phyloP scores from a whole-genome alignment of 2,888 invertebrate species.

The Caenorhabditis wallacei region DNA sequence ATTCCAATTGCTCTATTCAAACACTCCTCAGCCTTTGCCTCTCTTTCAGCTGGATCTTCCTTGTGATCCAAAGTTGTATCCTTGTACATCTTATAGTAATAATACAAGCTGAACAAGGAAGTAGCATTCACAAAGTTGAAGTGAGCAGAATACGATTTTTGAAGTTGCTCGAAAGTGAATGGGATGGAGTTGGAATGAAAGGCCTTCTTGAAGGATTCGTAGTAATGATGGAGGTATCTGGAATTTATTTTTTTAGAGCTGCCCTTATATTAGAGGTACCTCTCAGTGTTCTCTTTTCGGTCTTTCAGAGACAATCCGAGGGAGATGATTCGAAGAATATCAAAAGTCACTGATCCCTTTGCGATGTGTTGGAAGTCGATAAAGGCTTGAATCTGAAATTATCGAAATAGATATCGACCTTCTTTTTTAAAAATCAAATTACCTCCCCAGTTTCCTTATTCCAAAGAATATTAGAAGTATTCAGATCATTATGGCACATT shows the following conservation, averaged over 20 bases:
- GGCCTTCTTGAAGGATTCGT: slow-evolving; percentile 21
- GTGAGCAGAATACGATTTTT: slow-evolving; percentile 35
- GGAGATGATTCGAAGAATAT: slow-evolving; percentile 48
- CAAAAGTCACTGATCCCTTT: slow-evolving; percentile 48
- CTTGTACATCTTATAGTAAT: slow-evolving; percentile 65
- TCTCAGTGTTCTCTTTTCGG: slow-evolving; percentile 27
- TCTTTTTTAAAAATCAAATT: no score
- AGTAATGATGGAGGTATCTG: slow-evolving; percentile 55
- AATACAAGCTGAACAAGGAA: slow-evolving; percentile 49
- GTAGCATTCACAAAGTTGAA: slow-evolving; percentile 58
- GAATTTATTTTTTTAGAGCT: no score
- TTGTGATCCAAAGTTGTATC: slow-evolving; percentile 26
- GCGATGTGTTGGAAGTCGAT: slow-evolving; percentile 59
- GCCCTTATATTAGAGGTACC: background rate
- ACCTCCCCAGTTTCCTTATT: slow-evolving; percentile 35
- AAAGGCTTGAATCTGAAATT: slow-evolving; percentile 45
- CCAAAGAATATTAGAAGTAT: slow-evolving; percentile 58
- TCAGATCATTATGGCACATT: slow-evolving; percentile 56
- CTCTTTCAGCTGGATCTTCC: slow-evolving; percentile 1
- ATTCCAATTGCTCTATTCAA: slow-evolving; percentile 47
- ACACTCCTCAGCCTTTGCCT: slow-evolving; percentile 47
- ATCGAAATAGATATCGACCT: no score
- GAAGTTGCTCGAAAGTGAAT: slow-evolving; percentile 46
- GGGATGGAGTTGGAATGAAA: background rate
- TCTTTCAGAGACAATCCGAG: slow-evolving; percentile 38